Conservation (phyloP, 1,140 invertebrate species). For the Panulirus ornatus region DNA sequence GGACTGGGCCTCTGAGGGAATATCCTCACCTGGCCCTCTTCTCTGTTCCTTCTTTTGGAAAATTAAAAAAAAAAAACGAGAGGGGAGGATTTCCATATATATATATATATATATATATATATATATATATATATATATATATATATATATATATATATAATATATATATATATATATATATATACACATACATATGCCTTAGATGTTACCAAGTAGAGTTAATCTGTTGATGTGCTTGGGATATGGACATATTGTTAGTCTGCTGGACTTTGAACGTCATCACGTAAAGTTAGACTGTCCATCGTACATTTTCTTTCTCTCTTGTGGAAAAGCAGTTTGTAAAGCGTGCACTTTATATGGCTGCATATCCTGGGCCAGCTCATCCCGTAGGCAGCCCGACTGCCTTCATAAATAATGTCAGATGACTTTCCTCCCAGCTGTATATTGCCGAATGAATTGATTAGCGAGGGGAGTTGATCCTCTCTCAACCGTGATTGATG, state of each 20-base stretch:
- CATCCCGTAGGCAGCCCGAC: no score
- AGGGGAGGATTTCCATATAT: no score
- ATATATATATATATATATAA: constrained; percentile 10
- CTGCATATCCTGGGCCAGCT: background rate
- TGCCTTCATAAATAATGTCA: no score
- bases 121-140: constrained; percentile 14
- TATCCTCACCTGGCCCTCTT: no score
- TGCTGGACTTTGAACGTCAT: background rate
- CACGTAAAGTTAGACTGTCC: background rate
- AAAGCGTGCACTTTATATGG: background rate
- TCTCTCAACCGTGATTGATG: background rate
- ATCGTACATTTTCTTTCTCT: background rate
- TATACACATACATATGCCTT: no score
- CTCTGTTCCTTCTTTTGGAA: no score
- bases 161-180: background rate
- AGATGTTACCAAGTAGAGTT: background rate
- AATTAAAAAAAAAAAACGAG: no score
- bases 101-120: constrained; percentile 14
- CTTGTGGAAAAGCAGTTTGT: background rate
- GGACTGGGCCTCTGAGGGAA: no score
- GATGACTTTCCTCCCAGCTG: background rate
- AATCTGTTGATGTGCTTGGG: background rate
- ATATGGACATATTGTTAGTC: background rate
- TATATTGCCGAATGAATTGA: background rate
- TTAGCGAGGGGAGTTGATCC: background rate